A percentile compares a stretch with the other conserved stretches of the same genome.
phyloP scores from a whole-genome alignment of 2,888 invertebrate species.

The Anthrax anthrax region DNA sequence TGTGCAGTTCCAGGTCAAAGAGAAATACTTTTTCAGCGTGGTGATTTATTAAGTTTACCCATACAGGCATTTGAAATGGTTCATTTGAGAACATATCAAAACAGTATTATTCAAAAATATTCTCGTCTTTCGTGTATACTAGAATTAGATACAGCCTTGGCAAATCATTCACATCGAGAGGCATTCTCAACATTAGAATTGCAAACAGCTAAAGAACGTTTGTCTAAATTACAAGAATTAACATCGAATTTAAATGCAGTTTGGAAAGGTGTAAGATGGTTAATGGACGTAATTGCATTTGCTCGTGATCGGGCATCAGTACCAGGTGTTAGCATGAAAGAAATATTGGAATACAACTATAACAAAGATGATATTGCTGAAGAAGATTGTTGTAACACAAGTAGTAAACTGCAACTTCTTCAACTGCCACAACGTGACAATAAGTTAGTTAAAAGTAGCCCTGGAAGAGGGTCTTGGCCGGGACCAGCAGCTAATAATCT shows the following conservation, averaged over 20 bases:
- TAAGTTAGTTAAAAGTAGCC: constrained; percentile 59
- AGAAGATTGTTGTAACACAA: constrained; percentile 7
- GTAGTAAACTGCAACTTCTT: constrained; percentile 25
- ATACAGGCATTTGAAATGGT: constrained; percentile 92
- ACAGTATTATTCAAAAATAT: constrained; percentile 78
- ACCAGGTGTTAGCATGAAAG: constrained; percentile 29
- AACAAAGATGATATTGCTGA: constrained; percentile 17
- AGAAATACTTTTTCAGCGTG: constrained; percentile 69
- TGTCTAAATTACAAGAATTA: constrained; percentile 67
- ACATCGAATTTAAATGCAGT: constrained; percentile 73
- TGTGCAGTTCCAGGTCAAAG: constrained; percentile 81
- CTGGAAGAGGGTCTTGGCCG: constrained; percentile 74
- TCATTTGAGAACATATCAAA: constrained; percentile 87
- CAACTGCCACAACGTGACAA: constrained; percentile 46
- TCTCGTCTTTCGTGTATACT: constrained; percentile 84
- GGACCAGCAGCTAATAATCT: constrained; percentile 48
- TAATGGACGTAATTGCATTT: constrained; percentile 88
- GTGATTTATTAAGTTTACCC: constrained; percentile 77
- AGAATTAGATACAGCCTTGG: constrained; percentile 81
- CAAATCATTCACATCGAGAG: constrained; percentile 86
- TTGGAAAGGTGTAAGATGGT: constrained; percentile 92
- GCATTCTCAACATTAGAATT: constrained; percentile 86
- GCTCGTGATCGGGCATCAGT: constrained; percentile 62
- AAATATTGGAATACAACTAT: constrained; percentile 27
- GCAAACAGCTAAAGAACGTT: constrained; percentile 68